phyloP scores from a whole-genome alignment of 2,113 vertebrate species.

The Acrocephalus arundinaceus region DNA sequence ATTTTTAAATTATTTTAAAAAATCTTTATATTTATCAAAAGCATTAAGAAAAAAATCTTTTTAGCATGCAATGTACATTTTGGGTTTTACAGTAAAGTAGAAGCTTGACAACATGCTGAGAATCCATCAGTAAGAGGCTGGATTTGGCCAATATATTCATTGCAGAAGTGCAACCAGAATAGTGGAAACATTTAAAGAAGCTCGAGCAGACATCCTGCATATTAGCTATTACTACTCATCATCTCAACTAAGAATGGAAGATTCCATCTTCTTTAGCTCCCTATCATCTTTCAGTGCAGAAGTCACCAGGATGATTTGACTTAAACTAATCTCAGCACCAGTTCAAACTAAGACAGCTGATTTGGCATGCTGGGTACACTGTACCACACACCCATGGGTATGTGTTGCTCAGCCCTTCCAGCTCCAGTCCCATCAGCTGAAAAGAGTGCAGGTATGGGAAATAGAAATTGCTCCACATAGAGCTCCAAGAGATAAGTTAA shows the following conservation, averaged over 20 bases:
- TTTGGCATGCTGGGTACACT: background rate
- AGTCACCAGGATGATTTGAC: background rate
- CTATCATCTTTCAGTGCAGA: background rate
- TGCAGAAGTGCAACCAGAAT: background rate
- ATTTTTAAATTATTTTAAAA: background rate
- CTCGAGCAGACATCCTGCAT: fast-evolving
- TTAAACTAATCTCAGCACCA: background rate
- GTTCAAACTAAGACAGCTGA: background rate
- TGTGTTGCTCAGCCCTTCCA: background rate
- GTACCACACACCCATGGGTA: background rate
- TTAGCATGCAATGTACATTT: background rate
- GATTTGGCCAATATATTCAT: background rate
- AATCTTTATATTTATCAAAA: background rate
- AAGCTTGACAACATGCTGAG: background rate
- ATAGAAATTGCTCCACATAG: background rate
- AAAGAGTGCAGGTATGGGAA: background rate
- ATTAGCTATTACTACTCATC: background rate
- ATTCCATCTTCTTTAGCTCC: background rate
- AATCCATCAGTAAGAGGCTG: background rate
- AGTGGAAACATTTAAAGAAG: background rate
- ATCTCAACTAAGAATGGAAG: background rate
- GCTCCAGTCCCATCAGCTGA: background rate
- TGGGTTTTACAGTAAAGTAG: background rate
- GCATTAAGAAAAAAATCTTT: background rate
- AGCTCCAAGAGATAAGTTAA: background rate